Evolutionary conservation across 2,113 vertebrate species (phyloP).

Genomic region (Menidia beryllina): DNA sequence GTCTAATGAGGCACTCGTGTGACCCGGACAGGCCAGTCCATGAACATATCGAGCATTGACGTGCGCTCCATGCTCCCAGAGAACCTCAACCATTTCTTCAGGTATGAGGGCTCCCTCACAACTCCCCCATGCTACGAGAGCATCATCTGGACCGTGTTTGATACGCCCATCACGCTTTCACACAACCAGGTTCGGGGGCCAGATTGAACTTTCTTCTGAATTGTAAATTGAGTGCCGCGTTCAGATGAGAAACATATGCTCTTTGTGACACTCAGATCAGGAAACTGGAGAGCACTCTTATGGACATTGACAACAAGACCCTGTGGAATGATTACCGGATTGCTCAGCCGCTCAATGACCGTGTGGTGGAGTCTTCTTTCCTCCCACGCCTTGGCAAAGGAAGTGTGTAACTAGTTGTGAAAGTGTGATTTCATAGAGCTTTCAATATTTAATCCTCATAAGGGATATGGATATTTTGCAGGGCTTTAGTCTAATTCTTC

Average conservation of each 20-base stretch:
- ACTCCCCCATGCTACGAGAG: slow-evolving; percentile 91
- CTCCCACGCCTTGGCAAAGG: slow-evolving; percentile 58
- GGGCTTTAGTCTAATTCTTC: neutral
- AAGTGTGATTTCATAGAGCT: slow-evolving; percentile 1
- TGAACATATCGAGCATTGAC: slow-evolving; percentile 79
- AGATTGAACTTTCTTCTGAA: neutral
- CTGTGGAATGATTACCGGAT: slow-evolving; percentile 87
- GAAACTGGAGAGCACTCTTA: slow-evolving; percentile 86
- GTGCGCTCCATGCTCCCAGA: slow-evolving; percentile 89
- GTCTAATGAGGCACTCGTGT: neutral
- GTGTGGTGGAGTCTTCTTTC: slow-evolving; percentile 89
- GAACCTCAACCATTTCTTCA: slow-evolving; percentile 87
- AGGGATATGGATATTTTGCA: fast-evolving
- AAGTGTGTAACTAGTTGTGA: slow-evolving; percentile 67
- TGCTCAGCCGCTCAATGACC: slow-evolving; percentile 83
- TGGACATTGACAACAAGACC: slow-evolving; percentile 86
- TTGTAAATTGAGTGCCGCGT: neutral
- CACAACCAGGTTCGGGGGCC: slow-evolving; percentile 83
- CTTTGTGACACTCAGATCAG: slow-evolving; percentile 69
- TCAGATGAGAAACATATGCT: neutral
- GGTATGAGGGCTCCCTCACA: slow-evolving; percentile 90
- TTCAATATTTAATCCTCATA: neutral
- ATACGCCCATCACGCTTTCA: slow-evolving; percentile 85
- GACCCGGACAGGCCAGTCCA: slow-evolving; percentile 81
- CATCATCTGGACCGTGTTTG: slow-evolving; percentile 90